These are phyloP conservation scores for Oedothorax gibbosus DNA, from an alignment of 1,140 invertebrate species.

Conservation along the genomic window DNA sequence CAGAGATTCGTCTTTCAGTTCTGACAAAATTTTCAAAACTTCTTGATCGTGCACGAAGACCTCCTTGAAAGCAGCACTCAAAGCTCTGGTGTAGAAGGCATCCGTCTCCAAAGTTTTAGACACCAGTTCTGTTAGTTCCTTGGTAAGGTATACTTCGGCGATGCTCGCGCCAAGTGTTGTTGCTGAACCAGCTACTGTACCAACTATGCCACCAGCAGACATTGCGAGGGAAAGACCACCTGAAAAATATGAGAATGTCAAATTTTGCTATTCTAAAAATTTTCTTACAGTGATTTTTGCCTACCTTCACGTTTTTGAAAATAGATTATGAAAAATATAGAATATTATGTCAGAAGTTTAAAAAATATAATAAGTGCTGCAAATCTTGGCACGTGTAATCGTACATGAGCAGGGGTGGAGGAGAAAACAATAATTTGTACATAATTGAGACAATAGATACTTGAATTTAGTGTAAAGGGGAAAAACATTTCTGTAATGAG, in stretches of 20 bases:
- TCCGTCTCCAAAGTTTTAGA: constrained; percentile 31
- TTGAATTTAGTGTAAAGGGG: not conserved
- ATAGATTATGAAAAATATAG: too few species aligned
- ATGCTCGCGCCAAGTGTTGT: constrained; percentile 44
- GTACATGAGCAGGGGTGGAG: not conserved
- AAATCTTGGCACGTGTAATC: too few species aligned
- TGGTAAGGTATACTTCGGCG: constrained; percentile 43
- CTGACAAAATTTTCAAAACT: constrained; percentile 28
- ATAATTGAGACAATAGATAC: not conserved
- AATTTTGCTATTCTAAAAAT: not conserved
- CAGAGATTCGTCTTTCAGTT: constrained; percentile 34
- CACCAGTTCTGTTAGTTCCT: constrained; percentile 22
- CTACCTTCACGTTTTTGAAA: too few species aligned
- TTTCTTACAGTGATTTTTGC: not conserved
- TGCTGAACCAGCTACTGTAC: constrained; percentile 43
- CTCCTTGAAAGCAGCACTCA: constrained; percentile 37
- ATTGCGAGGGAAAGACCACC: constrained; percentile 41
- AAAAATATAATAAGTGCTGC: too few species aligned
- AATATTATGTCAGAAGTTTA: too few species aligned
- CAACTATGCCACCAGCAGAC: constrained; percentile 47
- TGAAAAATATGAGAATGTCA: constrained; percentile 1
- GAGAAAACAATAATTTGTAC: not conserved
- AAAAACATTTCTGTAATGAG: not conserved
- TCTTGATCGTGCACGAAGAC: constrained; percentile 44
- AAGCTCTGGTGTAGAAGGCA: constrained; percentile 44